Base-by-base conservation (phyloP, 1,140 invertebrate species). In the Ylistrum balloti region DNA sequence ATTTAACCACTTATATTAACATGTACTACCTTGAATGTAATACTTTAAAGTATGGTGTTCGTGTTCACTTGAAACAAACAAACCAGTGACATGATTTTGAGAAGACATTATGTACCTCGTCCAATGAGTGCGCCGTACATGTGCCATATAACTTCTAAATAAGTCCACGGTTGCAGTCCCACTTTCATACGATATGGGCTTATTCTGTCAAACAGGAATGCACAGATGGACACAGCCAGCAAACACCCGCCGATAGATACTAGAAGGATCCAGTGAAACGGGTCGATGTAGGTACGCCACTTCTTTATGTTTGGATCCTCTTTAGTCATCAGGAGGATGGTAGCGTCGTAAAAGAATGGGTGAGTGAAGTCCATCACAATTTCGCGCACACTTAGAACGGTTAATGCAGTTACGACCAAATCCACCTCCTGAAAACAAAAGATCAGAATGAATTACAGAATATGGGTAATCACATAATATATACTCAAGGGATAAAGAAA, bases 311-410 rank as follows among this genome's bases (percentile, higher is more conserved):
- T 89, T 15, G 91, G 88, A 88, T 94, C 92, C 10, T 93, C 94
- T 33, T 90, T 93, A 38, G 92, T 93, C 28, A 92, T 85, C 32
- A 94, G 35, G 90, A 99, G 98, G 86, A 98, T 98, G 0, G 91
- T 89, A 0, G 98, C 98, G 94, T 99, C 98, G 94, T 98, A 99
- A 95, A 98, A 99, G 0, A 98, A 98, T 0, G 98, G 97, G 10
- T 91, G 91, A 17, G 98, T 93, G 85, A 94, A 94, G 86, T 95
- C 94, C 90, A 95, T 93, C 5, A 93, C 92, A 32, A 86, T 33
- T 38, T 92, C 93, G 33, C 94, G 33, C 0, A 90, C 88, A 33
- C 86, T 35, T 32, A 93, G 90, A n/a, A 92, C 90, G 3, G 93
- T 90, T 0, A 93, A 41, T 0, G 92, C 88, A 0, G 93, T 92